phyloP scores from a whole-genome alignment of 92 coral and sea anemone species.

The Galaxea fascicularis region DNA sequence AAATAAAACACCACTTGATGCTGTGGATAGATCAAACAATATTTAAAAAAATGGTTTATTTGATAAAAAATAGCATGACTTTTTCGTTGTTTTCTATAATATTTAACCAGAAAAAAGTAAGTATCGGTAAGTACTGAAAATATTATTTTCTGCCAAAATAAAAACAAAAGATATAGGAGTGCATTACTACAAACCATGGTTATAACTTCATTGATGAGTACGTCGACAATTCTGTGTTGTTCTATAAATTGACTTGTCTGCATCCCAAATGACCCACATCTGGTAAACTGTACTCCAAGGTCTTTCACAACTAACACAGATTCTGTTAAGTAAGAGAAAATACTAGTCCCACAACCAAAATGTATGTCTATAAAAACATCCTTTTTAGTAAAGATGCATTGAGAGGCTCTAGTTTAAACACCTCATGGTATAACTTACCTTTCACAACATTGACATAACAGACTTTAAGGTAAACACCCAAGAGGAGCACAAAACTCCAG shows the following conservation, averaged over 20 bases:
- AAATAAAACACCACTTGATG: conserved; percentile 49
- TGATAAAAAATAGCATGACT: no score
- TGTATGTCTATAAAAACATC: not conserved
- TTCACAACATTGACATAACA: not conserved
- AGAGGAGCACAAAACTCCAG: not conserved
- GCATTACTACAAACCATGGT: conserved; percentile 23
- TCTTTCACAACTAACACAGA: conserved; percentile 45
- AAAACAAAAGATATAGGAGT: not conserved
- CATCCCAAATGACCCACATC: conserved; percentile 16
- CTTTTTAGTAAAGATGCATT: no score
- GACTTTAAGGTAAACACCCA: conserved; percentile 1
- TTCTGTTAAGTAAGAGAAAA: not conserved
- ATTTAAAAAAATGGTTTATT: not conserved
- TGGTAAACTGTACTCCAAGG: conserved; percentile 48
- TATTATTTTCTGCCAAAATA: no score
- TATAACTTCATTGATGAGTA: conserved; percentile 44
- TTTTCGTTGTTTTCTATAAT: no score
- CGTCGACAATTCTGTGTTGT: conserved; percentile 44
- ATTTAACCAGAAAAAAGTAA: no score
- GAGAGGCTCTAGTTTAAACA: not conserved
- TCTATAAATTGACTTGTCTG: conserved; percentile 38
- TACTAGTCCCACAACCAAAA: not conserved
- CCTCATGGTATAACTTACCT: conserved; percentile 10
- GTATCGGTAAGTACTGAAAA: no score
- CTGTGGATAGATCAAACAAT: no score